phyloP scores from a whole-genome alignment of 2,113 vertebrate species.

The Eulemur macaco region DNA sequence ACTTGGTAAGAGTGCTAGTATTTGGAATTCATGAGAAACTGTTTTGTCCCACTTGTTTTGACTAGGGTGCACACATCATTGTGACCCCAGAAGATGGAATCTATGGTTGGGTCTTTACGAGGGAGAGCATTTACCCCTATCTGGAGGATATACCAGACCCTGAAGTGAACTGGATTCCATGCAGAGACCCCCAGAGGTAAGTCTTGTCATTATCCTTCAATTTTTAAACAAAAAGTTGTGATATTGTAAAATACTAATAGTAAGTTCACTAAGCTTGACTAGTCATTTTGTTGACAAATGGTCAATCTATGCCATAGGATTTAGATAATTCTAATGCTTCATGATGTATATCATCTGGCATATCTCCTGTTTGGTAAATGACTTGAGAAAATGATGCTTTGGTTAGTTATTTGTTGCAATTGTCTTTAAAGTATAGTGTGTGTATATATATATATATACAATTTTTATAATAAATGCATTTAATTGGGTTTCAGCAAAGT shows the following conservation, averaged over 20 bases:
- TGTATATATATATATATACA: not conserved
- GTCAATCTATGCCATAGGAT: not conserved
- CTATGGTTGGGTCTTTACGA: constrained; percentile 76
- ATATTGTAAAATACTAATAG: not conserved
- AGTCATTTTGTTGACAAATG: not conserved
- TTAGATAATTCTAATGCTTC: not conserved
- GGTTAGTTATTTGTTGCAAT: not conserved
- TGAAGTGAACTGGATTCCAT: constrained; percentile 72
- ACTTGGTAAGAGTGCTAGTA: not conserved
- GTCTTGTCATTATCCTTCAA: not conserved
- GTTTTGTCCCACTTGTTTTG: not conserved
- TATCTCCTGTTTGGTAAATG: not conserved
- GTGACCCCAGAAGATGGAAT: constrained; percentile 80
- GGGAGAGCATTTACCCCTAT: constrained; percentile 74
- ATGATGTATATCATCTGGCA: not conserved
- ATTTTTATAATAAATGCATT: not conserved
- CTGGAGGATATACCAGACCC: constrained; percentile 78
- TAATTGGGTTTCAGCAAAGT: not conserved
- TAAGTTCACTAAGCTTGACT: not conserved
- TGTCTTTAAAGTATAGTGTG: not conserved
- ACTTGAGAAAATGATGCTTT: not conserved
- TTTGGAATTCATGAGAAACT: not conserved
- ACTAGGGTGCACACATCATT: constrained; percentile 71
- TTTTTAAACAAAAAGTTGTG: not conserved
- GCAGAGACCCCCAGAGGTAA: constrained; percentile 74